Evolutionary conservation across 1,140 invertebrate species (phyloP).

Genomic region (Cecropterus lyciades): DNA sequence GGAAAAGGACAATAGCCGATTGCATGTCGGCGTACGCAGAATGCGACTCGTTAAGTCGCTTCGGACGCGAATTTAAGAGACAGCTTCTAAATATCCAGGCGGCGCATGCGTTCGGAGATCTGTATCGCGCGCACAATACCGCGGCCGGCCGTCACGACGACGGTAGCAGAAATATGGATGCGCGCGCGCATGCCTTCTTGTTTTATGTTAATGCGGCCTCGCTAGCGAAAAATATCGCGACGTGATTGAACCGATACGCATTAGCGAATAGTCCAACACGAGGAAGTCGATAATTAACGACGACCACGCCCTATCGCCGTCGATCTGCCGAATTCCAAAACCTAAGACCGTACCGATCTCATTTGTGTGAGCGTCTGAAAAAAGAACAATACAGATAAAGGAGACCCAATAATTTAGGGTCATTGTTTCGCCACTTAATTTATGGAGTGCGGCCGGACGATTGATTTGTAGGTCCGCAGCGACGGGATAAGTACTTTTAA

Average conservation of each 20-base stretch:
- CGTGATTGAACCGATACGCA: constrained; percentile 69
- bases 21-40: constrained; percentile 76
- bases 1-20: constrained; percentile 76
- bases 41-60: constrained; percentile 78
- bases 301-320: constrained; percentile 65
- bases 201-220: constrained; percentile 81
- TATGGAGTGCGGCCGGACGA: constrained; percentile 78
- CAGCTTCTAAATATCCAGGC: constrained; percentile 81
- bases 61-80: constrained; percentile 77
- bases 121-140: constrained; percentile 81
- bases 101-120: constrained; percentile 75
- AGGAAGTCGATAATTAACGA: constrained; percentile 68
- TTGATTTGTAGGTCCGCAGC: constrained; percentile 76
- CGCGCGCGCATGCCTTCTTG: constrained; percentile 67
- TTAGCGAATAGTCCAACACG: constrained; percentile 39
- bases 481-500: constrained; percentile 70
- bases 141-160: constrained; percentile 72
- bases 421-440: constrained; percentile 80
- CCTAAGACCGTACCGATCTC: constrained; percentile 77
- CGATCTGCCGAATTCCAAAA: constrained; percentile 75
- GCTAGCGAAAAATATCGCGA: constrained; percentile 72
- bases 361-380: constrained; percentile 79
- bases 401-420: constrained; percentile 82
- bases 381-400: constrained; percentile 79
- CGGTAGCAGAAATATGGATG: constrained; percentile 78